Evolutionary conservation across 2,888 invertebrate genomes (phyloP).

Genomic region (Ethmia dodecea): DNA sequence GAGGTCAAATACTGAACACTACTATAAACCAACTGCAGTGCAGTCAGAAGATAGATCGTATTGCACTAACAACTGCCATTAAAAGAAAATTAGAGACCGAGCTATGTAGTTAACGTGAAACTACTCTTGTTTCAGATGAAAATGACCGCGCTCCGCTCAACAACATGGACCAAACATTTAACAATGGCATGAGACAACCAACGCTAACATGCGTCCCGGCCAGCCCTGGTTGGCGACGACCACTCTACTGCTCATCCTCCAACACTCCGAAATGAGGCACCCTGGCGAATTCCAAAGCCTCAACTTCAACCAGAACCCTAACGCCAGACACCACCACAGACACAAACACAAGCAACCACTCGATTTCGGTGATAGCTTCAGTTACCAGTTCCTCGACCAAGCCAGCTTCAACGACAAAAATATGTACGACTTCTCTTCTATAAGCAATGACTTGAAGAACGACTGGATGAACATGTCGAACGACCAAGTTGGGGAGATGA

Average conservation of each 20-base stretch:
- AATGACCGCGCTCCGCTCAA: constrained; percentile 36
- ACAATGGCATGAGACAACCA: constrained; percentile 51
- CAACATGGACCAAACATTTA: constrained; percentile 46
- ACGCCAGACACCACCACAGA: constrained; percentile 48
- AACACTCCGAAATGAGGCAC: constrained; percentile 51
- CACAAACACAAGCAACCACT: constrained; percentile 52
- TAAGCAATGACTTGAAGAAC: constrained; percentile 34
- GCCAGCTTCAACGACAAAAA: constrained; percentile 31
- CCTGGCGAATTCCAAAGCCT: constrained; percentile 26
- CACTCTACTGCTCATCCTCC: constrained; percentile 44
- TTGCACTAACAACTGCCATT: too few relatives aligned
- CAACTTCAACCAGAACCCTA: constrained; percentile 32
- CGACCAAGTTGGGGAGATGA: constrained; percentile 57
- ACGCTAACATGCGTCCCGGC: constrained; percentile 52
- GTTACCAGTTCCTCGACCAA: constrained; percentile 27
- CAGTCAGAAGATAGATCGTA: too few relatives aligned
- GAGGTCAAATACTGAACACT: neutral
- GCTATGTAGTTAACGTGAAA: neutral
- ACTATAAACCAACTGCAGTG: too few relatives aligned
- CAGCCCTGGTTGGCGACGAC: constrained; percentile 54
- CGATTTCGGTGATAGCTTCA: constrained; percentile 13
- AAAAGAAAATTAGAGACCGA: neutral
- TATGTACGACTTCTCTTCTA: constrained; percentile 26
- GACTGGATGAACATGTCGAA: constrained; percentile 61
- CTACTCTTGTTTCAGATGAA: constrained; percentile 53